Conservation (phyloP, 1,140 invertebrate species). For the Sinella curviseta region DNA sequence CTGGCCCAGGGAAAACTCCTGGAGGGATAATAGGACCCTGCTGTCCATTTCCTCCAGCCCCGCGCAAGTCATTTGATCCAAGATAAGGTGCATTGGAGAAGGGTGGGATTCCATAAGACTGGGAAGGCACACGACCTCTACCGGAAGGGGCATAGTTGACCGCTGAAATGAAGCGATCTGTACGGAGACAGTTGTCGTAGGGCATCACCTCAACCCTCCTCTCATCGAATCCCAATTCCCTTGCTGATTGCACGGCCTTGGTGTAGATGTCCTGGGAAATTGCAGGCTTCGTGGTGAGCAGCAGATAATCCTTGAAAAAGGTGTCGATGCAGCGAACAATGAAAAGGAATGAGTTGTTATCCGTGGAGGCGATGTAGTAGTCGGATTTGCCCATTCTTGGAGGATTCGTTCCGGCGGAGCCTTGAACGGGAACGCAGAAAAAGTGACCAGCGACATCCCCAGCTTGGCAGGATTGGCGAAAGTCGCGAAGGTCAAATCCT, state of each 20-base stretch:
- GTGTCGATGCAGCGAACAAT: conserved; percentile 13
- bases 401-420: conserved; percentile 10
- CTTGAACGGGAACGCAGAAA: neutral
- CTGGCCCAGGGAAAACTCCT: neutral
- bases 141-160: neutral
- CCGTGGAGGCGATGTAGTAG: neutral
- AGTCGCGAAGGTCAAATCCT: conserved; percentile 6
- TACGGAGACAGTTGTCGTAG: conserved; percentile 10
- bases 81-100: neutral
- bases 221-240: conserved; percentile 19
- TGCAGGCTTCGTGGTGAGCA: conserved; percentile 4
- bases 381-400: neutral
- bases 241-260: neutral
- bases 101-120: neutral
- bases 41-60: neutral
- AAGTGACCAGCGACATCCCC: conserved; percentile 9
- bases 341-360: conserved; percentile 2
- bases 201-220: neutral
- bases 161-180: conserved; percentile 2
- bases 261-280: conserved; percentile 1
- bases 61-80: neutral
- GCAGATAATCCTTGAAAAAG: conserved; percentile 9
- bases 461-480: conserved; percentile 12
- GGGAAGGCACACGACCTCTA: neutral
- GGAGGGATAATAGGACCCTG: neutral